Evolutionary conservation across 2,888 invertebrate species (phyloP).

Genomic region (Platycnemis pennipes): DNA sequence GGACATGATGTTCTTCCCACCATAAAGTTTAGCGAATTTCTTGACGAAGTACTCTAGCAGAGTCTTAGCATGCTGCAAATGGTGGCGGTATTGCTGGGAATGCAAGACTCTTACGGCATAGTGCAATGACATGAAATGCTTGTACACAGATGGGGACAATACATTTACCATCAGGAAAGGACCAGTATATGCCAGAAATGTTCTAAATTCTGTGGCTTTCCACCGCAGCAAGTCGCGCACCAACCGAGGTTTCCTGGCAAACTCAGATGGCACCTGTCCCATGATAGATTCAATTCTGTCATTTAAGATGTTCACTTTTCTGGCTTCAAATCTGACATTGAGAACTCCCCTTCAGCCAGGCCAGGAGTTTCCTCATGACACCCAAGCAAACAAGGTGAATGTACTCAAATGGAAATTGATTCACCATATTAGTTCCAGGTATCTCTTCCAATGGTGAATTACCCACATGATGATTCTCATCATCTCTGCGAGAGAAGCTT

Average conservation of each 20-base stretch:
- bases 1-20: slow-evolving; percentile 74
- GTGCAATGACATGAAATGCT: slow-evolving; percentile 73
- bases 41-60: slow-evolving; percentile 74
- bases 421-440: not conserved
- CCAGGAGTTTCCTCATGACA: not conserved
- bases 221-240: not conserved
- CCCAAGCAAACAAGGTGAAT: not conserved
- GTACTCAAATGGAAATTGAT: not conserved
- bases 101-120: slow-evolving; percentile 73
- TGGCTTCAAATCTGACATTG: not conserved
- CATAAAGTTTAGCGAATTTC: slow-evolving; percentile 75
- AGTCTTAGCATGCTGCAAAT: slow-evolving; percentile 72
- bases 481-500: not conserved
- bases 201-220: slow-evolving; percentile 32
- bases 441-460: not conserved
- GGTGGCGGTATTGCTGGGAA: slow-evolving; percentile 68
- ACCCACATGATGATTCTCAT: not conserved
- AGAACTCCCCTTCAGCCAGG: not conserved
- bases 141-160: slow-evolving; percentile 71
- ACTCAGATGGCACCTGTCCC: not conserved
- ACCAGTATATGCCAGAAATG: slow-evolving; percentile 73
- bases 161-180: slow-evolving; percentile 72
- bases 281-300: not conserved
- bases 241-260: not conserved
- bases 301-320: not conserved